Base-by-base conservation (phyloP, 2,113 vertebrate species). In the Progne subis region DNA sequence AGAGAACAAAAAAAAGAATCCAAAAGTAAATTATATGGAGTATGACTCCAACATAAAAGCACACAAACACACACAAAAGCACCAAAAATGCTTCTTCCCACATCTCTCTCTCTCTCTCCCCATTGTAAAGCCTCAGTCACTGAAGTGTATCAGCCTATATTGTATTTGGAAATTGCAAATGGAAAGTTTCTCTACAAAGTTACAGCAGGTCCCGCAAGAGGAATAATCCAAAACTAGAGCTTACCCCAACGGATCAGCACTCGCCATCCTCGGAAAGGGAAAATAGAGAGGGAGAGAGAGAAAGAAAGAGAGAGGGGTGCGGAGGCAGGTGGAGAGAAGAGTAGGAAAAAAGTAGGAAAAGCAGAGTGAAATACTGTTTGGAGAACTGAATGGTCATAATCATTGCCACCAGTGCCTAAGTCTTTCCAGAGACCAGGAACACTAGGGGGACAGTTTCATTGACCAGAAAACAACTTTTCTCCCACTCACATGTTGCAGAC, bases 301-400 rank as follows among this genome's bases (percentile, higher is more conserved):
- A 95, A 88, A 92, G 88, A 90, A 84, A 77, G 86, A 95, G 82
- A 94, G 61, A 90, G 90, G 94, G 95, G 71, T 80, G 67, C 82
- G 90, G 96, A 97, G 90, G 95, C 88, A 96, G 92, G 95, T 96
- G 94, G 96, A 97, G 88, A 97, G 80, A 97, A 97, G 97, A 97
- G 96, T 74, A 97, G 82, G 96, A 97, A 97, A 97, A 97, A 94
- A 97, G 96, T 79, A 97, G 82, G 96, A 97, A 97, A 97, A 97
- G 95, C 91, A 97, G 80, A 97, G 95, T 97, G 97, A 97, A 97
- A 97, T 92, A 97, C 82, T 96, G 94, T 97, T 96, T 7, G 2
- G 86, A 97, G 92, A 95, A 95, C 89, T 75, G 72, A 92, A 95
- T 1, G 79, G 72, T 96, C 94, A 96, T 47, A 86, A 90, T 91